Conservation (phyloP, 1,140 invertebrate species). For the Pseudomyrmex flavicornis region DNA sequence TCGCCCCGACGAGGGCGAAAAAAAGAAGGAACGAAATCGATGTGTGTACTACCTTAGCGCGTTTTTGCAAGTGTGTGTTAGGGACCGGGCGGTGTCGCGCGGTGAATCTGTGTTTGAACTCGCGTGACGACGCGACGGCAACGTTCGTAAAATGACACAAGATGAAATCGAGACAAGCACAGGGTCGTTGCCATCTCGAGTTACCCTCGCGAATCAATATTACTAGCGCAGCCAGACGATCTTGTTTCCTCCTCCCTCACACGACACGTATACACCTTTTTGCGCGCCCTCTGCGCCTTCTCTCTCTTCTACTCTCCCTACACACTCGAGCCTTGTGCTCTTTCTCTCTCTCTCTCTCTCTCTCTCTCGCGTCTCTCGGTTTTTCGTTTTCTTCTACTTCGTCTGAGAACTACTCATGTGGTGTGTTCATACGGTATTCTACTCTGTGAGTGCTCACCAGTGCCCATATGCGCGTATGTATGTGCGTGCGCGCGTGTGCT, state of each 20-base stretch:
- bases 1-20: slow-evolving; percentile 21
- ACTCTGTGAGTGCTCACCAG: slow-evolving; percentile 51
- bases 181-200: slow-evolving; percentile 82
- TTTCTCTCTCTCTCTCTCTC: slow-evolving; percentile 47
- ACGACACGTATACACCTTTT: slow-evolving; percentile 46
- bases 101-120: slow-evolving; percentile 69
- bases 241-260: slow-evolving; percentile 65
- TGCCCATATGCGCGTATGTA: slow-evolving; percentile 35
- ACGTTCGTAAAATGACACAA: slow-evolving; percentile 48
- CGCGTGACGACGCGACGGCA: slow-evolving; percentile 48
- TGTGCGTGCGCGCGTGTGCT: slow-evolving; percentile 5
- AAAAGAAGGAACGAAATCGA: slow-evolving; percentile 17
- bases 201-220: slow-evolving; percentile 83
- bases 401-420: slow-evolving; percentile 2
- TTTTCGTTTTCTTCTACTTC: slow-evolving; percentile 43
- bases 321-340: slow-evolving; percentile 47
- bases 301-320: slow-evolving; percentile 17
- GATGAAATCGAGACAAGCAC: slow-evolving; percentile 51
- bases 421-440: slow-evolving; percentile 39
- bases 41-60: slow-evolving; percentile 17
- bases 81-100: slow-evolving; percentile 74
- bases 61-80: slow-evolving; percentile 50
- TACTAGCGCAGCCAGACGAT: slow-evolving; percentile 67
- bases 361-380: slow-evolving; percentile 19
- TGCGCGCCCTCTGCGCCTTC: slow-evolving; percentile 21